Evolutionary conservation across 2,888 invertebrate genomes (phyloP).

Genomic region (Uloborus plumipes): DNA sequence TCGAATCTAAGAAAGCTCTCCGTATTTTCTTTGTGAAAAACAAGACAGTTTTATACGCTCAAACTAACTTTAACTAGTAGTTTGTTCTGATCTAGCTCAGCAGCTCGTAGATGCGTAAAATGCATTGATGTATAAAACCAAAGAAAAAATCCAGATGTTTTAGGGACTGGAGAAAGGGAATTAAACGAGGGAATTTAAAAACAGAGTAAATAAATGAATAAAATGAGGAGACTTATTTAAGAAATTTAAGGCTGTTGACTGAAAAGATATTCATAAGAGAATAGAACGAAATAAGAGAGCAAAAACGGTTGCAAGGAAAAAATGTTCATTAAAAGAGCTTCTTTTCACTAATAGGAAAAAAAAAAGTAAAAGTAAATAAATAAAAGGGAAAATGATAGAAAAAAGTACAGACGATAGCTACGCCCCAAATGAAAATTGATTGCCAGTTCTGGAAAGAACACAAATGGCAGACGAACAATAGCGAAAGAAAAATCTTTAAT

Average conservation of each 20-base stretch:
- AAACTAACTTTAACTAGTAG: too few species aligned
- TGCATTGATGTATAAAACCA: too few species aligned
- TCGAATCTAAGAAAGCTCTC: too few species aligned
- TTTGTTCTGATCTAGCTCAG: too few species aligned
- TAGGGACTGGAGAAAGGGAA: not conserved
- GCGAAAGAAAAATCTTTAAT: constrained; percentile 35
- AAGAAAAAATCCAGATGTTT: too few species aligned
- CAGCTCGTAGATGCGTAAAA: too few species aligned
- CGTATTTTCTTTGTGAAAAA: too few species aligned
- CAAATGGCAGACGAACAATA: constrained; percentile 14
- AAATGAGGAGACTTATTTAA: too few species aligned
- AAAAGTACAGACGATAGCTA: constrained; percentile 13
- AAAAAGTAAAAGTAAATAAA: constrained; percentile 19
- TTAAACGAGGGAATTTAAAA: not conserved
- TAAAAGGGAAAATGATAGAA: not conserved
- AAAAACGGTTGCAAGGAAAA: constrained; percentile 11
- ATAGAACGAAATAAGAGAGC: not conserved
- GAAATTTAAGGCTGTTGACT: too few species aligned
- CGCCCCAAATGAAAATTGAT: constrained; percentile 48
- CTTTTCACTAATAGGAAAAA: constrained; percentile 30
- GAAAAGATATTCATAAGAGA: not conserved
- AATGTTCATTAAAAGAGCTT: constrained; percentile 34
- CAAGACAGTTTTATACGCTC: too few species aligned
- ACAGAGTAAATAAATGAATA: too few species aligned
- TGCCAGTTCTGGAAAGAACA: constrained; percentile 33